Evolutionary conservation across 2,797 vertebrate species (phyloP).

Genomic region (Mus minutoides): DNA sequence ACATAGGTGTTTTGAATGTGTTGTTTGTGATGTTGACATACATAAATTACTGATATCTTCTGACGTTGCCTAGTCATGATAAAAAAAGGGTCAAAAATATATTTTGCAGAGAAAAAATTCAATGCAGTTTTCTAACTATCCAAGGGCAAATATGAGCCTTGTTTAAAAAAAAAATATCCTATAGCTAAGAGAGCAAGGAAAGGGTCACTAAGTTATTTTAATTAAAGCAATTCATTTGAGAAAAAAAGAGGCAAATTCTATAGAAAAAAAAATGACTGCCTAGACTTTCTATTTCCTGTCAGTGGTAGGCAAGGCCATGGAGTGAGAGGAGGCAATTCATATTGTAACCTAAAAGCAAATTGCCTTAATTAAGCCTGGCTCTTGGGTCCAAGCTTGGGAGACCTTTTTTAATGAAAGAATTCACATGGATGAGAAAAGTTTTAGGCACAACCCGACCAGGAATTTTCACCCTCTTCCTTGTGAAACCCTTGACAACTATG

Average conservation of each 20-base stretch:
- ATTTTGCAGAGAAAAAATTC: background rate
- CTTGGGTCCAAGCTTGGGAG: slow-evolving; percentile 47
- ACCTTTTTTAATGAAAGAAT: slow-evolving; percentile 71
- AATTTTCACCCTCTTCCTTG: slow-evolving; percentile 15
- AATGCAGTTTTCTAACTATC: slow-evolving; percentile 11
- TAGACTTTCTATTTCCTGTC: slow-evolving; percentile 53
- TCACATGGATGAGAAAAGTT: slow-evolving; percentile 24
- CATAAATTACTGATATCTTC: background rate
- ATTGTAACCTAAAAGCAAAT: slow-evolving; percentile 71
- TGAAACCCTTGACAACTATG: slow-evolving; percentile 48
- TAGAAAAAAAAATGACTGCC: slow-evolving; percentile 2
- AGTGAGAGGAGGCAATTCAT: slow-evolving; percentile 3
- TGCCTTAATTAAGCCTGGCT: slow-evolving; percentile 70
- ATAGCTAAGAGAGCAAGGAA: slow-evolving; percentile 18
- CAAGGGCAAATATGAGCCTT: slow-evolving; percentile 45
- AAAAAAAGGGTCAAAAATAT: slow-evolving; percentile 2
- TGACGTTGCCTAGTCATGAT: slow-evolving; percentile 14
- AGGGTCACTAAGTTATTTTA: slow-evolving; percentile 71
- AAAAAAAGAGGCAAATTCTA: background rate
- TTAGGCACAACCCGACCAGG: slow-evolving; percentile 47
- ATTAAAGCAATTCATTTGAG: slow-evolving; percentile 67
- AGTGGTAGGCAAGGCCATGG: background rate
- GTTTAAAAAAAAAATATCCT: background rate
- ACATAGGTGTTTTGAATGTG: background rate
- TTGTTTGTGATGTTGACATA: background rate